phyloP scores from a whole-genome alignment of 2,888 invertebrate species.

The Brachyopa scutellaris region DNA sequence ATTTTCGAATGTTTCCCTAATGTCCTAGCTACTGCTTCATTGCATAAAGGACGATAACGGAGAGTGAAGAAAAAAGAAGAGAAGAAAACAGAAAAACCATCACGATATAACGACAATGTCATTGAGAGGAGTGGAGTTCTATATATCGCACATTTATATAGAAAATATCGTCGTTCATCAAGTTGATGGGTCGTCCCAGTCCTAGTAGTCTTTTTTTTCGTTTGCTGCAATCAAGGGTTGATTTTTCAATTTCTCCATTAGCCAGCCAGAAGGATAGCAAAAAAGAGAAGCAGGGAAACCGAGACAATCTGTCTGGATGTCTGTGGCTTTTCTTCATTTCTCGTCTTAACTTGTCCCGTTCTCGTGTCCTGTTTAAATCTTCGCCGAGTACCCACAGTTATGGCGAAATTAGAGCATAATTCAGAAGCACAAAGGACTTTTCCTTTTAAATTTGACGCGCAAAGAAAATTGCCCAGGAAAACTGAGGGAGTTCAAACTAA shows the following conservation, averaged over 20 bases:
- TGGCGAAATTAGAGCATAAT: slow-evolving; percentile 58
- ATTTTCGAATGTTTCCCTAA: slow-evolving; percentile 57
- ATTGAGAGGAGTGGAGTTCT: slow-evolving; percentile 35
- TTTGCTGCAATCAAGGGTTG: slow-evolving; percentile 67
- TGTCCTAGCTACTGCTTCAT: slow-evolving; percentile 49
- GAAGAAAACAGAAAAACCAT: slow-evolving; percentile 33
- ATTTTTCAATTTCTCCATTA: slow-evolving; percentile 68
- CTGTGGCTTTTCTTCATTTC: slow-evolving; percentile 48
- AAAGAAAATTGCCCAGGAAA: slow-evolving; percentile 38
- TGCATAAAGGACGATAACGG: slow-evolving; percentile 10
- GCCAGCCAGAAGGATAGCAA: slow-evolving; percentile 1
- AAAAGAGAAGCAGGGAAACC: slow-evolving; percentile 5
- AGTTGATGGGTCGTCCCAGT: slow-evolving; percentile 48
- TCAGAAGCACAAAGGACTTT: slow-evolving; percentile 49
- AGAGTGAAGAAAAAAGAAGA: neutral
- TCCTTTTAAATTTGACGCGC: slow-evolving; percentile 51
- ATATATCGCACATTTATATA: slow-evolving; percentile 2
- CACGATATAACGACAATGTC: slow-evolving; percentile 50
- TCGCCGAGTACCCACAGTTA: slow-evolving; percentile 18
- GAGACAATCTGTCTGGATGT: slow-evolving; percentile 58
- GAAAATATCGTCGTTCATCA: slow-evolving; percentile 57
- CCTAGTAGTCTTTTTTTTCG: slow-evolving; percentile 17
- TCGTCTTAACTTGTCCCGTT: slow-evolving; percentile 13
- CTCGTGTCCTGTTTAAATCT: slow-evolving; percentile 19
- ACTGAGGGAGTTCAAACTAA: slow-evolving; percentile 48